Evolutionary conservation across 2,888 invertebrate species (phyloP).

Genomic region (Alviniconcha strummeri): DNA sequence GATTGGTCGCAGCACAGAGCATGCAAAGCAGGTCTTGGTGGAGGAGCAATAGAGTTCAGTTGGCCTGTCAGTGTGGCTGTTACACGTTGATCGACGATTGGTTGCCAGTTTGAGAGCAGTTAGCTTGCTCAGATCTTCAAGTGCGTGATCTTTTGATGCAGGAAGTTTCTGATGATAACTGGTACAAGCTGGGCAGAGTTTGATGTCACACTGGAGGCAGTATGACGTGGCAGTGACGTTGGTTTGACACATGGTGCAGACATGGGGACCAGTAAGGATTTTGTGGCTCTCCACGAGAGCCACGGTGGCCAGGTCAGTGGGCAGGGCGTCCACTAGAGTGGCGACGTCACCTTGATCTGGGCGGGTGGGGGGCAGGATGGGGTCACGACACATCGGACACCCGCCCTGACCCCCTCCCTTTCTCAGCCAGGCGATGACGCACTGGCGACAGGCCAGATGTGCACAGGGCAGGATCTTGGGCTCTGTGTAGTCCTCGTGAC

Average conservation of each 20-base stretch:
- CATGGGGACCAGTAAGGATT: not conserved
- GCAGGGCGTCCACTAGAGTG: not conserved
- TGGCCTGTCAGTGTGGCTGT: not conserved
- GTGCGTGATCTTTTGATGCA: not conserved
- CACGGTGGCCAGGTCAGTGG: constrained; percentile 9
- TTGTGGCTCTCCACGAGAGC: constrained; percentile 3
- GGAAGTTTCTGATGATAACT: not conserved
- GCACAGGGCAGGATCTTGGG: constrained; percentile 10
- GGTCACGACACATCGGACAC: not conserved
- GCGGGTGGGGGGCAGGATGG: not conserved
- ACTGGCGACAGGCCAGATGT: not conserved
- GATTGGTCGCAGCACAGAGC: not conserved
- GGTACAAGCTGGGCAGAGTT: not conserved
- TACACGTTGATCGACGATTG: not conserved
- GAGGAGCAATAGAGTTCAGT: not conserved
- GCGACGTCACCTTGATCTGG: not conserved
- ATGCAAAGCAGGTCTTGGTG: constrained; percentile 8
- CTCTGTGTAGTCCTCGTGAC: not conserved
- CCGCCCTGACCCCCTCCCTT: not conserved
- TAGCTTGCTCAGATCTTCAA: not conserved
- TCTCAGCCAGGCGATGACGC: not conserved
- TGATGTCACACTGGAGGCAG: constrained; percentile 11
- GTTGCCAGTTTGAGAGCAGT: not conserved
- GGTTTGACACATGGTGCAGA: not conserved
- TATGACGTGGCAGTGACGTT: not conserved